A percentile compares a stretch with the other conserved stretches of the same genome.
Evolutionary conservation across 1,140 invertebrate species (phyloP).

Genomic region (Ceratina australensis): DNA sequence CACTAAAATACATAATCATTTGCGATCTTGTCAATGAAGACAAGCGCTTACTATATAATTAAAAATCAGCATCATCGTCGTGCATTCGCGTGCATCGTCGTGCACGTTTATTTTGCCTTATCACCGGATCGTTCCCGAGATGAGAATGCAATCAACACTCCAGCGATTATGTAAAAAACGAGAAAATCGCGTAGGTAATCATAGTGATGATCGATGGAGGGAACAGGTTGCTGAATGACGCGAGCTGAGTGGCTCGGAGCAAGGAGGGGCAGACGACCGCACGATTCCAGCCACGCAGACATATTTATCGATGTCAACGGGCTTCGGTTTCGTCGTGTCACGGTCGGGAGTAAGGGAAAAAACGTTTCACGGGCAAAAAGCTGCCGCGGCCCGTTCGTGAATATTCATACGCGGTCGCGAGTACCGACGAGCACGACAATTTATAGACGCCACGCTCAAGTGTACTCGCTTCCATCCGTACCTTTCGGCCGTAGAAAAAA

Average conservation of each 20-base stretch:
- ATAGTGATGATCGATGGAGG: not conserved
- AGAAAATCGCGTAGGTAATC: too few species aligned
- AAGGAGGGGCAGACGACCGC: not conserved
- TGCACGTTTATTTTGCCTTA: not conserved
- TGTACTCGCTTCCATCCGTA: not conserved
- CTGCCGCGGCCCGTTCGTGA: not conserved
- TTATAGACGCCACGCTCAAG: not conserved
- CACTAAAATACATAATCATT: too few species aligned
- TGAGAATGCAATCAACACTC: not conserved
- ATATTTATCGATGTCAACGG: slow-evolving; percentile 14
- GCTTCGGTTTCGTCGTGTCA: slow-evolving; percentile 14
- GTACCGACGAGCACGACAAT: slow-evolving; percentile 6
- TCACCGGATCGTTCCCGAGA: not conserved
- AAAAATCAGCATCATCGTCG: too few species aligned
- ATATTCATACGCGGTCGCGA: slow-evolving; percentile 9
- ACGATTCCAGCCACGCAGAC: not conserved
- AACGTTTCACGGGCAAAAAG: slow-evolving; percentile 10
- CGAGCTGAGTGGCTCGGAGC: not conserved
- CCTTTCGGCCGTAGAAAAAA: not conserved
- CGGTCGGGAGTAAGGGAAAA: not conserved
- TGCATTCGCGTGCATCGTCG: too few species aligned
- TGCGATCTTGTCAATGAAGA: too few species aligned
- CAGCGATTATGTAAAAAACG: not conserved
- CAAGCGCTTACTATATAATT: too few species aligned
- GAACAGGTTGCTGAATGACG: not conserved